Percentiles rank a stretch among this genome's conserved stretches.
phyloP scores from a whole-genome alignment of 2,113 vertebrate species.

The Tympanuchus pallidicinctus region DNA sequence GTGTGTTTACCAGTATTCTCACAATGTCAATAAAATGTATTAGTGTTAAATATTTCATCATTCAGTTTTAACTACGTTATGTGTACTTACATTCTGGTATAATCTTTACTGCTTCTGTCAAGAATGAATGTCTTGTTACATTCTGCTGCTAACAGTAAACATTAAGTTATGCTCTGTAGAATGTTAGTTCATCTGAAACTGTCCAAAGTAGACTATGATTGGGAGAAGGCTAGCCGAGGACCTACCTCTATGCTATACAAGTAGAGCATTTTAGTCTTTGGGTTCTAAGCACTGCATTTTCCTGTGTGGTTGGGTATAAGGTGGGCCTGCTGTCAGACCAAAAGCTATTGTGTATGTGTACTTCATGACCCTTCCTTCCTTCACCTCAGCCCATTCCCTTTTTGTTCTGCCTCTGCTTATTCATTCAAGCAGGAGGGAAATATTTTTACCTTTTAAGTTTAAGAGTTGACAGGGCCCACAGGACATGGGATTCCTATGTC shows the following conservation, averaged over 20 bases:
- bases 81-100: neutral
- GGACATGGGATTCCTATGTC: neutral
- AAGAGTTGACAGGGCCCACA: neutral
- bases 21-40: neutral
- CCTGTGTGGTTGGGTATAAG: neutral
- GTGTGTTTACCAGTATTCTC: neutral
- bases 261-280: accelerated
- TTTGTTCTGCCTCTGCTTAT: neutral
- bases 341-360: neutral
- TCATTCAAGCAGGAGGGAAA: neutral
- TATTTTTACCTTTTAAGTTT: neutral
- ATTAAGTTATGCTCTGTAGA: neutral
- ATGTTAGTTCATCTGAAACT: neutral
- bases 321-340: neutral
- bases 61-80: neutral
- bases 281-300: neutral
- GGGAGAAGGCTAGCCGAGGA: neutral
- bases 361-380: neutral
- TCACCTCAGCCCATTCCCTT: neutral
- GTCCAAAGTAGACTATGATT: accelerated
- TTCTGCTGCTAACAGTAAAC: neutral
- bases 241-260: neutral
- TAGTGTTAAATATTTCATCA: neutral
- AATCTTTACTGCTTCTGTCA: neutral
- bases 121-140: neutral